Evolutionary conservation across 2,888 invertebrate species (phyloP), one percentile per base, ranked within the genome.

Genomic region (Geotrupes spiniger): DNA sequence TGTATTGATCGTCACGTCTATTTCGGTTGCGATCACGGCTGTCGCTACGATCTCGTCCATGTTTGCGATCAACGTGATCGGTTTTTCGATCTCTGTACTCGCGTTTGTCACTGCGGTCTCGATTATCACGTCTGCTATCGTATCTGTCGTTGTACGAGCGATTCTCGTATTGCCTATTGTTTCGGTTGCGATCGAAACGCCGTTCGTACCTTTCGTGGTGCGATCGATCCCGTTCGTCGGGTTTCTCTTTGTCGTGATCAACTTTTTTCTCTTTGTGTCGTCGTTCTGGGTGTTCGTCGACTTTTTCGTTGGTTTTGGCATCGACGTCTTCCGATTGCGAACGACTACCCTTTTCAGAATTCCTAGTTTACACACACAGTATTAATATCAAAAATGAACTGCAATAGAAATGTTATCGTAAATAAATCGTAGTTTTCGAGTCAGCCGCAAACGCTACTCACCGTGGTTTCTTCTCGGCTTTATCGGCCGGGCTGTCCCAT

Each of bases 401-500:
- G 27, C 36, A 42, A 36, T 26, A 43, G 16, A 50, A 28, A 49
- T 15, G 12, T 27, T 8, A n/a, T n/a, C n/a, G n/a, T n/a, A n/a
- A n/a, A n/a, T n/a, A 12, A 16, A 10, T 31, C 6, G 21, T 21
- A 21, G 6, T 21, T 21, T 21, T 4, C 6, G 21, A 21, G 6
- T 4, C 6, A 21, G n/a, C n/a, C n/a, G 21, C 4, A 21, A 21
- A 21, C 17, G 17, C n/a, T 41, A 50, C 42, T 50, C 31, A 50
- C 50, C 26, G 40, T 4, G 42, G 28, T 14, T 43, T 39, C 21
- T 51, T 47, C 8, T 51, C 42, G 21, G 29, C 12, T 47, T 54
- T 47, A 31, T 59, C 57, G 6, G 49, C 49, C 10, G 61, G 61
- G 51, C 61, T 61, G 49, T 61, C 60, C 61, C 61, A 61, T 44